Evolutionary conservation across 1,140 invertebrate species (phyloP).

Genomic region (Orius insidiosus): DNA sequence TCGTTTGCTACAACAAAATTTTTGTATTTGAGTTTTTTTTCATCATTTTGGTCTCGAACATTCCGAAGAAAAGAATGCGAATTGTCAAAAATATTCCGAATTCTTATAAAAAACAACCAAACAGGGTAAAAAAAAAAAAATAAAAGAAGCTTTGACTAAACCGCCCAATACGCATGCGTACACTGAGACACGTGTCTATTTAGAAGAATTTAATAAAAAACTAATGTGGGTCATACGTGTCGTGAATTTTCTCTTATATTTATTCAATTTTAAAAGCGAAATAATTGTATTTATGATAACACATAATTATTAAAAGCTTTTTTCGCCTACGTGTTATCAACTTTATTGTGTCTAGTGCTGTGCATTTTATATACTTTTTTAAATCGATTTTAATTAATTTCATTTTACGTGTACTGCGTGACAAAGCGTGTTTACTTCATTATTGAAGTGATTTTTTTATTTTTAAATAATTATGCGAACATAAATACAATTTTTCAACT

Average conservation of each 20-base stretch:
- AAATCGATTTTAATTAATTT: slow-evolving; percentile 3
- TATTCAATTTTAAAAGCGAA: neutral
- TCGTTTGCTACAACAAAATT: slow-evolving; percentile 8
- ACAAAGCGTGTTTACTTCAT: slow-evolving; percentile 2
- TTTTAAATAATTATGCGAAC: too few species aligned
- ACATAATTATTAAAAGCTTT: neutral
- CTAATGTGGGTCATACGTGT: neutral
- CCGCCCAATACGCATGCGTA: slow-evolving; percentile 13
- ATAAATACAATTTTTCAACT: too few species aligned
- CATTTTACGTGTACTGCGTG: slow-evolving; percentile 6
- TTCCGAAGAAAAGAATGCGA: neutral
- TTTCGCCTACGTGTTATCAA: neutral
- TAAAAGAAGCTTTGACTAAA: slow-evolving; percentile 5
- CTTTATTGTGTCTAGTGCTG: slow-evolving; percentile 6
- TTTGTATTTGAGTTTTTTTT: neutral
- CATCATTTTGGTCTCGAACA: neutral
- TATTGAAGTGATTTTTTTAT: too few species aligned
- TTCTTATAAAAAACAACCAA: slow-evolving; percentile 8
- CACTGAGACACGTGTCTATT: slow-evolving; percentile 5
- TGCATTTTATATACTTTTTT: neutral
- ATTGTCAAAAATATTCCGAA: too few species aligned
- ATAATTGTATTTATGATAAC: slow-evolving; percentile 1
- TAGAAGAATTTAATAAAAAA: slow-evolving; percentile 2
- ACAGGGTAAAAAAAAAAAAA: slow-evolving; percentile 9
- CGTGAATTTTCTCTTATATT: neutral